A percentile compares a stretch with the other conserved stretches of the same genome.
These are phyloP conservation scores for Hippocampus abdominalis DNA, from an alignment of 2,113 vertebrate genomes.

Conservation along the genomic window DNA sequence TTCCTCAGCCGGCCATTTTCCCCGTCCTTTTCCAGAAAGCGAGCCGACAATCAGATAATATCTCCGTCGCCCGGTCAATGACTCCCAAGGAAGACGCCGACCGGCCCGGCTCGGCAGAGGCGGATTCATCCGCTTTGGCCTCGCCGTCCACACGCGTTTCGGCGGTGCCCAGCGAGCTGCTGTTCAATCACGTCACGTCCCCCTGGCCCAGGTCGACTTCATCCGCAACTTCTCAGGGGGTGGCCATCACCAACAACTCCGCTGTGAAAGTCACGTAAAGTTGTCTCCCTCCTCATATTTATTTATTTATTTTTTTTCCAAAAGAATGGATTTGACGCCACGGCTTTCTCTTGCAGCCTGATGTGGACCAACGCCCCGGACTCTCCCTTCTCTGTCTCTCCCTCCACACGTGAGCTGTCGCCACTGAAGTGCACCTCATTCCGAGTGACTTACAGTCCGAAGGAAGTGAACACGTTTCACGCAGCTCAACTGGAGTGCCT, in stretches of 20 bases:
- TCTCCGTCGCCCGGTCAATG: constrained; percentile 12
- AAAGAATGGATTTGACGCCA: neutral
- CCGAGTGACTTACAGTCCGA: constrained; percentile 77
- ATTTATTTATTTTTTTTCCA: too few relatives aligned
- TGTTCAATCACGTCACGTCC: constrained; percentile 74
- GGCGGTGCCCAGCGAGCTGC: constrained; percentile 71
- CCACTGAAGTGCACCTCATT: constrained; percentile 82
- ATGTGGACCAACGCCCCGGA: constrained; percentile 72
- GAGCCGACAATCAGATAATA: constrained; percentile 27
- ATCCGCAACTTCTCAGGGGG: constrained; percentile 40
- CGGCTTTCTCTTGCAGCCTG: constrained; percentile 52
- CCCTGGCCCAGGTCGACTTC: constrained; percentile 14
- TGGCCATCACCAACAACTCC: constrained; percentile 84
- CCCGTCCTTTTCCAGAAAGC: constrained; percentile 42
- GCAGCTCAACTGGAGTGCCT: constrained; percentile 85
- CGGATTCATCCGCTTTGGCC: neutral
- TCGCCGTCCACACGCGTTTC: constrained; percentile 58
- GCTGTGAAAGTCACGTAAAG: constrained; percentile 75
- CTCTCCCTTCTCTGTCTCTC: constrained; percentile 76
- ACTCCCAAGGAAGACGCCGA: constrained; percentile 74
- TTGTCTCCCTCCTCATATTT: neutral
- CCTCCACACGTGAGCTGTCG: constrained; percentile 73
- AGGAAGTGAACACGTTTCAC: constrained; percentile 73
- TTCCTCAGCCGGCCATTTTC: neutral
- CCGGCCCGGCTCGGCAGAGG: constrained; percentile 29